phyloP scores from a whole-genome alignment of 2,797 vertebrate species.

The Gila robusta region DNA sequence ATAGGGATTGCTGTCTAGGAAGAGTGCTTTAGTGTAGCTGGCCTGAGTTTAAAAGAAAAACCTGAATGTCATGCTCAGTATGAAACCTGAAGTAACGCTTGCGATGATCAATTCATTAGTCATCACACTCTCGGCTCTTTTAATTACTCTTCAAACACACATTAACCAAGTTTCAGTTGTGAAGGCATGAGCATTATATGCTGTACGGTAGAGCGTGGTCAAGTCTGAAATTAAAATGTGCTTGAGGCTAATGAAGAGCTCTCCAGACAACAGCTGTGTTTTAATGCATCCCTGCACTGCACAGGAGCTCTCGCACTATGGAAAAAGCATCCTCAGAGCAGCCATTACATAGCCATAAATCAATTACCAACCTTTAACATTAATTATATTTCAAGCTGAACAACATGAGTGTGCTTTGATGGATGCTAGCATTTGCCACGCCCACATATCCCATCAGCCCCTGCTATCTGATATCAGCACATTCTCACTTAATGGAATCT shows the following conservation, averaged over 20 bases:
- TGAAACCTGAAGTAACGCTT: slow-evolving; percentile 19
- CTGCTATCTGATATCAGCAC: slow-evolving; percentile 51
- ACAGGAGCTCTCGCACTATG: slow-evolving; percentile 11
- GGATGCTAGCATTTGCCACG: slow-evolving; percentile 40
- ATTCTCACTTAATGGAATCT: slow-evolving; percentile 53
- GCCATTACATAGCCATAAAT: slow-evolving; percentile 54
- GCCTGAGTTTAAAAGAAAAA: slow-evolving; percentile 24
- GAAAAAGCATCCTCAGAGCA: slow-evolving; percentile 49
- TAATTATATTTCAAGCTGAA: slow-evolving; percentile 57
- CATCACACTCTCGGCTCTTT: slow-evolving; percentile 10
- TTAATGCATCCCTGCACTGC: slow-evolving; percentile 52
- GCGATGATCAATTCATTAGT: slow-evolving; percentile 31
- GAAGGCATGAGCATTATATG: slow-evolving; percentile 47
- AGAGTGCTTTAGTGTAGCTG: not conserved
- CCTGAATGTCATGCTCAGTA: not conserved
- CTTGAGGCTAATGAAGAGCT: slow-evolving; percentile 63
- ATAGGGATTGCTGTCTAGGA: not conserved
- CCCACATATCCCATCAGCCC: slow-evolving; percentile 55
- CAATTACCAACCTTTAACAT: slow-evolving; percentile 64
- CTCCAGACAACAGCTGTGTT: slow-evolving; percentile 62
- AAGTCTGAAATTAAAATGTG: slow-evolving; percentile 63
- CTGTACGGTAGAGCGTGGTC: slow-evolving; percentile 57
- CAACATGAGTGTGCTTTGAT: slow-evolving; percentile 42
- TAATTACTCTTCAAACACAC: slow-evolving; percentile 46
- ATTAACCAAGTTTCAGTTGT: slow-evolving; percentile 46